phyloP scores from a whole-genome alignment of 2,113 vertebrate genomes.

The Gymnarchus niloticus region DNA sequence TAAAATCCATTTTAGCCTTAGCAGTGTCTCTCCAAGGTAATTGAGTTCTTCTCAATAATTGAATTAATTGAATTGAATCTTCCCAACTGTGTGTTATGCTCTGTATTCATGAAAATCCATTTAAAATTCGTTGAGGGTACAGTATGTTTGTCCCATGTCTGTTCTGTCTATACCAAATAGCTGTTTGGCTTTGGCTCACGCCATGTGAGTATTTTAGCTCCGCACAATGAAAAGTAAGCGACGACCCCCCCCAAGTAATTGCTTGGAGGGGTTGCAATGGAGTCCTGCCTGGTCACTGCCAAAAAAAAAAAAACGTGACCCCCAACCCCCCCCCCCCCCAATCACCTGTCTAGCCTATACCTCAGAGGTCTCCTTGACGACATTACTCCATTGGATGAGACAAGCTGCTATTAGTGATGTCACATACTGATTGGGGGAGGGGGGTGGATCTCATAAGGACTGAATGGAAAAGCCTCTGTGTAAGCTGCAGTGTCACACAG shows the following conservation, averaged over 20 bases:
- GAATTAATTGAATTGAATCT: no score
- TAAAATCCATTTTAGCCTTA: constrained; percentile 26
- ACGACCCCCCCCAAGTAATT: not conserved
- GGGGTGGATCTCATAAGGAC: constrained; percentile 23
- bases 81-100: no score
- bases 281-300: not conserved
- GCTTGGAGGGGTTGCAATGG: not conserved
- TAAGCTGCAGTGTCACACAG: not conserved
- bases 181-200: not conserved
- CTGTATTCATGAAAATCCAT: no score
- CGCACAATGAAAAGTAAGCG: not conserved
- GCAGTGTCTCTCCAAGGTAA: constrained; percentile 30
- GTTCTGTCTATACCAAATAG: constrained; percentile 30
- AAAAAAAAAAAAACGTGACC: constrained; percentile 18
- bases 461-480: constrained; percentile 38
- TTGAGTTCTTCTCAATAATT: no score
- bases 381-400: constrained; percentile 27
- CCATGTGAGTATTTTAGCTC: not conserved
- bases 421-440: not conserved
- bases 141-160: not conserved
- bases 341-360: constrained; percentile 22
- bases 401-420: constrained; percentile 39
- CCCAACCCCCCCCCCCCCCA: not conserved
- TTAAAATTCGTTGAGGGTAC: constrained; percentile 1
- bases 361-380: constrained; percentile 21